Base-by-base conservation (phyloP, 2,113 vertebrate species). In the Eulemur rufifrons region DNA sequence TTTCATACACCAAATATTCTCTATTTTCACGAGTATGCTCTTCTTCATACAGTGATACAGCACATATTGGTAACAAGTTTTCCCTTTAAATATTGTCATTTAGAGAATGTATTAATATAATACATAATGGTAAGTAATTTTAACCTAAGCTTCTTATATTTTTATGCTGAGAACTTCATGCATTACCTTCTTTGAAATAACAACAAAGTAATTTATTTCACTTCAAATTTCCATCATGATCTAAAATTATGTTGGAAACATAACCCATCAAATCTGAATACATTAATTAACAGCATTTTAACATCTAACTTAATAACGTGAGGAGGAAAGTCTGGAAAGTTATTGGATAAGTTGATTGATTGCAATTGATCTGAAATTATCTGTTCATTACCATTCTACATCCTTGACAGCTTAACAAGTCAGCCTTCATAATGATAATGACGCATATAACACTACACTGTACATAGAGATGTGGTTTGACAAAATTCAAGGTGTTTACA, bases 341-440 rank as follows among this genome's bases (percentile, higher is more conserved):
- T 94, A 91, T 61, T n/a, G 54, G 25, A 88, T 89, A 88, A 20
- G 39, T 82, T 95, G 89, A 88, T 82, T 97, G 94, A 95, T 93
- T 96, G 71, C 29, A 89, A 93, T 91, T 97, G 86, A 96, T 95
- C 54, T 97, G 82, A 95, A 97, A 97, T 97, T 93, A 95, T 78
- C 69, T 89, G 3, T 76, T 97, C 59, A 95, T 95, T 95, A 83
- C 2, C 45, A 88, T 50, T 42, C 12, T 23, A 32, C 54, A 73
- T 89, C 73, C 25, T 91, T 95, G 66, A 92, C 47, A 95, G 25
- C 6, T 94, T 89, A 93, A 66, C 21, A 59, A 76, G 64, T 89
- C 54, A 97, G n/a, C 34, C 52, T 81, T 91, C 52, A 7, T 42
- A 73, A 71, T 77, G 82, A 47, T 93, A 96, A 89, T 95, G 91